A percentile compares a stretch with the other conserved stretches of the same genome.
phyloP scores from a whole-genome alignment of 2,888 invertebrate genomes.

The Drosophila acutilabella region DNA sequence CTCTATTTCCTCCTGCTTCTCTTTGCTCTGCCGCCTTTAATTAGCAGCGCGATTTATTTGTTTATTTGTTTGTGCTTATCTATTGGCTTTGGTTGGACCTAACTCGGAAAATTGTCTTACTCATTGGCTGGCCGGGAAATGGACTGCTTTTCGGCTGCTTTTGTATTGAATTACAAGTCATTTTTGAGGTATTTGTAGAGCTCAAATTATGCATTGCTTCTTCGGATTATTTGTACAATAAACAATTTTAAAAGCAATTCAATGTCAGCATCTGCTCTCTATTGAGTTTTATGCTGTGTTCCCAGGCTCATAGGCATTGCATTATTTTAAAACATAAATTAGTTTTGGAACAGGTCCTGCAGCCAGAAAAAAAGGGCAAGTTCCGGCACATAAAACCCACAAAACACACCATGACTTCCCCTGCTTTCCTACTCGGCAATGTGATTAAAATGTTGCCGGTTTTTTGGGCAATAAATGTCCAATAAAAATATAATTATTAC shows the following conservation, averaged over 20 bases:
- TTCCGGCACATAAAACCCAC: conserved; percentile 46
- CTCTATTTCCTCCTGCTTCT: neutral
- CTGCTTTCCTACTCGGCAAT: conserved; percentile 32
- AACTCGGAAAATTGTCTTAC: conserved; percentile 51
- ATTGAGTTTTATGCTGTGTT: conserved; percentile 1
- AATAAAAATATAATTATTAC: conserved; percentile 84
- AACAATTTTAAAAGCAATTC: conserved; percentile 61
- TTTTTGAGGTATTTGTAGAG: conserved; percentile 27
- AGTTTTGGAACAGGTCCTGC: conserved; percentile 51
- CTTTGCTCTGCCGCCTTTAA: conserved; percentile 64
- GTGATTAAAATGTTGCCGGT: conserved; percentile 77
- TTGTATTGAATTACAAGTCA: conserved; percentile 69
- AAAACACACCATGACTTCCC: conserved; percentile 4
- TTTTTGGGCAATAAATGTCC: conserved; percentile 83
- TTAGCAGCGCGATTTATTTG: conserved; percentile 78
- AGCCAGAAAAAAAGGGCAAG: conserved; percentile 36
- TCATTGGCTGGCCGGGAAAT: conserved; percentile 46
- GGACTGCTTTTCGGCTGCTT: conserved; percentile 33
- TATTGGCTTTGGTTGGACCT: conserved; percentile 19
- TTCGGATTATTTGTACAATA: conserved; percentile 53
- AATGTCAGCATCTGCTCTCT: conserved; percentile 29
- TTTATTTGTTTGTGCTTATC: conserved; percentile 58
- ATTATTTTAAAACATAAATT: conserved; percentile 54
- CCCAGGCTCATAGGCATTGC: conserved; percentile 24
- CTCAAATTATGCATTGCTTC: conserved; percentile 43